Evolutionary conservation across 2,113 vertebrate genomes (phyloP), one percentile per base, ranked within the genome.

Genomic region (Felis catus): DNA sequence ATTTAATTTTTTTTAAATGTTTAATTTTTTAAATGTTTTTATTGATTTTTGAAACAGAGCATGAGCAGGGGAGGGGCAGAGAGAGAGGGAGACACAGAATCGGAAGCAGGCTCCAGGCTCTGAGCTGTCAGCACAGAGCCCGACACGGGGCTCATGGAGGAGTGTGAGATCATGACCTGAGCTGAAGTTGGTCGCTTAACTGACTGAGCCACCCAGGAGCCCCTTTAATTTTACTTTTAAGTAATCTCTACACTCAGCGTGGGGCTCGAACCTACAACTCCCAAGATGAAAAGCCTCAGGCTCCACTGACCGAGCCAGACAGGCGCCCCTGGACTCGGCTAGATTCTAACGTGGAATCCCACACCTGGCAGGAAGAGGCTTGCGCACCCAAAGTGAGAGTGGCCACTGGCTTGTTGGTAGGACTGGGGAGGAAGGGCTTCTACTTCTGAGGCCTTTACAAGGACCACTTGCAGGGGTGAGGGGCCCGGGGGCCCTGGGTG

Each of bases 401-500:
- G 55, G 53, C 9, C 1, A 0, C 2, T 58, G 68, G 51, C 19
- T 51, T 79, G 36, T 21, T 13, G 39, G 18, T 19, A 48, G 86
- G 23, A 16, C n/a, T 45, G 61, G 8, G 45, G 31, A 19, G 12
- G 82, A 18, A 7, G 23, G n/a, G 23, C 55, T 27, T 82, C 13
- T n/a, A 0, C 58, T 55, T n/a, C n/a, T 61, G 55, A 55, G 58
- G 25, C 27, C 21, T 73, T 41, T 10, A 0, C 21, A 10, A 36
- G 31, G 13, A 33, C 74, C 48, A 12, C 33, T 45, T 55, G 27
- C 18, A 31, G 82, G 6, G 33, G 4, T 39, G 25, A 29, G 7
- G 7, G 36, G 0, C 0, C 39, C 0, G 41, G 12, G 23, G 29
- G 5, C 2, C 3, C 27, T 27, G 65, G n/a, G 41, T 13, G 0